phyloP scores from a whole-genome alignment of 1,140 invertebrate species.

The Ridgeia piscesae region DNA sequence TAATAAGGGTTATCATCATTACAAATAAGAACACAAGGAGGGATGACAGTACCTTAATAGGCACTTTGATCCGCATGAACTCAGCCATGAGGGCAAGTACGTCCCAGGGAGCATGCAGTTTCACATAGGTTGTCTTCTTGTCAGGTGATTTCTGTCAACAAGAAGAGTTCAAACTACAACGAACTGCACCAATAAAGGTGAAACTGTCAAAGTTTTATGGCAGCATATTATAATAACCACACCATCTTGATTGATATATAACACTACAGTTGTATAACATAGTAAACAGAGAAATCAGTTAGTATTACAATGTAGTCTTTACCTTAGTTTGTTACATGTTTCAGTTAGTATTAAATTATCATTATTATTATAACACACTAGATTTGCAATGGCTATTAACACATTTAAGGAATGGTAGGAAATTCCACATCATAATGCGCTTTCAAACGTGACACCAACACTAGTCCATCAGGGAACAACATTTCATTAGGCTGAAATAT shows the following conservation, averaged over 20 bases:
- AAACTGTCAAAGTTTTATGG: not conserved
- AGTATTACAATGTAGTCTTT: not conserved
- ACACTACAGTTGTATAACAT: not conserved
- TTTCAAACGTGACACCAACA: not conserved
- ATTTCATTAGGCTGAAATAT: not conserved
- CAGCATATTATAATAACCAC: not conserved
- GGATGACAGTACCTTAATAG: slow-evolving; percentile 58
- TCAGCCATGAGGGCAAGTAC: slow-evolving; percentile 84
- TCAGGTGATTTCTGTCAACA: slow-evolving; percentile 38
- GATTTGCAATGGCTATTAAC: not conserved
- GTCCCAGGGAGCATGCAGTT: slow-evolving; percentile 90
- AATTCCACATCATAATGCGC: not conserved
- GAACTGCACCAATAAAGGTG: not conserved
- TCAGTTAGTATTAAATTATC: no score
- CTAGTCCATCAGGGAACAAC: not conserved
- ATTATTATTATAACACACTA: not conserved
- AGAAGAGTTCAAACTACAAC: not conserved
- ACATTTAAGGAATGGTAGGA: not conserved
- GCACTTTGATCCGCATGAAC: slow-evolving; percentile 84
- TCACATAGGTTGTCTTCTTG: slow-evolving; percentile 68
- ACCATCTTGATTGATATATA: no score
- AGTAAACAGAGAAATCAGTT: not conserved
- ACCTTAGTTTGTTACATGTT: no score
- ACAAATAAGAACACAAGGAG: no score
- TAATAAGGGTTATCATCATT: no score